Conservation (phyloP, 2,113 vertebrate species). For the Phaethornis superciliosus region DNA sequence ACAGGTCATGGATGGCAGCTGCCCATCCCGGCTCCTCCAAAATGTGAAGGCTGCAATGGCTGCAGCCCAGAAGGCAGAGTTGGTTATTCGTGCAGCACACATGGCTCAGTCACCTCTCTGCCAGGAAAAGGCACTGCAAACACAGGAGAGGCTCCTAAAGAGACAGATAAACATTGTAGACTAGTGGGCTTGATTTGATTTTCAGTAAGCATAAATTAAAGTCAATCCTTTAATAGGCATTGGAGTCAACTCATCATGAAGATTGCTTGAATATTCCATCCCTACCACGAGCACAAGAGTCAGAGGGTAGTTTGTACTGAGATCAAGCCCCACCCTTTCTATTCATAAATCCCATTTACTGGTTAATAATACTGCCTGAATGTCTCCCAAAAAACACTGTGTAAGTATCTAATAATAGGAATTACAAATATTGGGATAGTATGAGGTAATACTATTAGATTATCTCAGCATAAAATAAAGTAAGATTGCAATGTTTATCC, state of each 20-base stretch:
- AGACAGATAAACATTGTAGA: background rate
- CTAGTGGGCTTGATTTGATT: background rate
- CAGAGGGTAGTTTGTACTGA: background rate
- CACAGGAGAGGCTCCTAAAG: background rate
- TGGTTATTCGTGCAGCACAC: rapidly evolving
- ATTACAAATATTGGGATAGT: background rate
- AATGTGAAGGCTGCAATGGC: background rate
- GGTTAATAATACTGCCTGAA: constrained; percentile 16
- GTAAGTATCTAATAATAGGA: background rate
- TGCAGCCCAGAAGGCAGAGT: background rate
- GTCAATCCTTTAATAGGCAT: background rate
- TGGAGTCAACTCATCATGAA: background rate
- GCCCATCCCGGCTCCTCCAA: background rate
- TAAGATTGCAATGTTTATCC: constrained; percentile 25
- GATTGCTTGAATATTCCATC: background rate
- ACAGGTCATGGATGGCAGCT: background rate
- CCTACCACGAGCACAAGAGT: background rate
- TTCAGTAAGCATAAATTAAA: background rate
- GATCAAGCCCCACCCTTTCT: constrained; percentile 38
- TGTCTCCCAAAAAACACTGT: background rate
- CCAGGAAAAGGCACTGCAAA: background rate
- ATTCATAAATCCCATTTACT: constrained; percentile 17
- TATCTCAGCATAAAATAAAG: constrained; percentile 25
- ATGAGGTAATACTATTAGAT: background rate
- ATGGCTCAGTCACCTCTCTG: rapidly evolving